Percentiles rank a stretch among this genome's conserved stretches.
These are phyloP conservation scores for Dioctria linearis DNA, from an alignment of 2,888 invertebrate genomes.

Conservation along the genomic window DNA sequence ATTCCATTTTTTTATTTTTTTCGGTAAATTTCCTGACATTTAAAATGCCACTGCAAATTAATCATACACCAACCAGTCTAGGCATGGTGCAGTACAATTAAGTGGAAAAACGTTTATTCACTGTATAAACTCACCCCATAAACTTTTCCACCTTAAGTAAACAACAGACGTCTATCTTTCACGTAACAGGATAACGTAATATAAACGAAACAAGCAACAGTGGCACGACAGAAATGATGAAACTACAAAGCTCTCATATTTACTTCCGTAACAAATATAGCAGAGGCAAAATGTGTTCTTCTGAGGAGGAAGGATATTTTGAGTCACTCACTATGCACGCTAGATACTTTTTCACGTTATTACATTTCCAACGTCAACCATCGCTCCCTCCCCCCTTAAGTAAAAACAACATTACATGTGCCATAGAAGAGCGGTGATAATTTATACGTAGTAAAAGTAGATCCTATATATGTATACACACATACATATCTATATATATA, in stretches of 20 bases:
- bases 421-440: neutral
- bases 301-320: neutral
- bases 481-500: no score
- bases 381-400: no score
- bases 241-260: slow-evolving; percentile 47
- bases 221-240: slow-evolving; percentile 17
- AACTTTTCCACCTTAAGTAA: slow-evolving; percentile 37
- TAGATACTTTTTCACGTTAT: slow-evolving; percentile 35
- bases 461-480: no score
- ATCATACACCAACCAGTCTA: neutral
- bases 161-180: slow-evolving; percentile 42
- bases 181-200: slow-evolving; percentile 28
- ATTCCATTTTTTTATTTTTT: no score
- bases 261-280: slow-evolving; percentile 37
- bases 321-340: neutral
- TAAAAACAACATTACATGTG: no score
- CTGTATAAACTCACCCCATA: slow-evolving; percentile 9
- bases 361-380: neutral
- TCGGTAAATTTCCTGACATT: neutral
- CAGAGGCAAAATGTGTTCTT: slow-evolving; percentile 10
- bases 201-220: slow-evolving; percentile 32
- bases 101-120: slow-evolving; percentile 12
- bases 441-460: neutral
- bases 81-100: slow-evolving; percentile 37
- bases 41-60: neutral